Evolutionary conservation across 37 sponge, comb jelly and placozoan genomes (phyloP), one percentile per base, ranked within the genome.

Genomic region (Aplysina aerophoba): DNA sequence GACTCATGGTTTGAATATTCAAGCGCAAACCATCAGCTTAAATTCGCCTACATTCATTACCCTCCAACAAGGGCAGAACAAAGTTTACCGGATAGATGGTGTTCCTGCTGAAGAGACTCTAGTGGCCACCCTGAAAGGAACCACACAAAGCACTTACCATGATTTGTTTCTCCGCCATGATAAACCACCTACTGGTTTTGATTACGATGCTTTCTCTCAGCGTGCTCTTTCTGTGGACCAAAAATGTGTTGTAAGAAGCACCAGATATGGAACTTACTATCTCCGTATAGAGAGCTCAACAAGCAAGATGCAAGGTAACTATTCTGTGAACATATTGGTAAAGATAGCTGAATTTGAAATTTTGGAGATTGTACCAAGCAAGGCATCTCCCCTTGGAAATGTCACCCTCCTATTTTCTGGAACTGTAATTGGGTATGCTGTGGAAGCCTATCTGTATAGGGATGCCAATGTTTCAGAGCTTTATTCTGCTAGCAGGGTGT

Each of bases 301-400:
- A 4, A 39, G 28, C 14, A 37, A 4, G 20, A 77, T 13, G 33
- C 4, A 19, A 8, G 53, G 59, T 17, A n/a, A 19, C 19, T 85
- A 78, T 21, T 3, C 55, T 0, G 56, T 85, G 17, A 15, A 59
- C 0, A 28, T 85, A 34, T 22, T 78, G 4, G 86, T 85, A 17
- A 75, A 78, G 53, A 61, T 85, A n/a, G 86, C 86, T 19, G 15
- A 1, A 0, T 85, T 85, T 85, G 86, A 85, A 56, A 85, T 85
- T 22, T 60, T 85, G 31, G 53, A 35, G 20, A 38, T 78, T 17
- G 19, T 56, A 39, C 86, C 86, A 20, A 25, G 19, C 59, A 36
- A 0, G 22, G 86, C 65, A 27, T 41, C 86, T 34, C 79, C 86
- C 15, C 31, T 78, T 0, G 79, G 86, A 4, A 85, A 24, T 24